Conservation (phyloP, 2,113 vertebrate genomes). For the Cryptotis parvus region DNA sequence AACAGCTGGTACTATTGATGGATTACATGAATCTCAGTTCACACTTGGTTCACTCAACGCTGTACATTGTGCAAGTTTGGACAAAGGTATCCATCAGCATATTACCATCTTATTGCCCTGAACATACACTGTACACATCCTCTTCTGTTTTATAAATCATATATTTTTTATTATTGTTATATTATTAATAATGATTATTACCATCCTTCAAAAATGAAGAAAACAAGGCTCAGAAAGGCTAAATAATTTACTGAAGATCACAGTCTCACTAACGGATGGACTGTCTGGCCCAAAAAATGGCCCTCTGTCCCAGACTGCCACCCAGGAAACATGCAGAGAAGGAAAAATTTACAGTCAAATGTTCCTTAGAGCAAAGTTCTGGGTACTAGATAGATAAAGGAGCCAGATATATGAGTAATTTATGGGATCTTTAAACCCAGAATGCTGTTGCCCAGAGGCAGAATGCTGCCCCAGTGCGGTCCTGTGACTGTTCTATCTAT, state of each 20-base stretch:
- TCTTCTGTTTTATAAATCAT: slow-evolving; percentile 33
- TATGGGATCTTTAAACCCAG: too few species aligned
- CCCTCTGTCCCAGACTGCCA: not conserved
- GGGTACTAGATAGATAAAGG: too few species aligned
- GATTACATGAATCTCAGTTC: too few species aligned
- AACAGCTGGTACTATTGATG: not conserved
- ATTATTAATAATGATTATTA: not conserved
- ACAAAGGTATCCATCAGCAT: not conserved
- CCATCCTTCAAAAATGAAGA: not conserved
- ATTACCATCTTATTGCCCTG: not conserved
- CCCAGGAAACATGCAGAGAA: not conserved
- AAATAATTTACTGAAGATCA: not conserved
- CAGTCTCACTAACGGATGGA: not conserved
- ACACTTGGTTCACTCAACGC: not conserved
- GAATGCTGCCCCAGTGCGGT: too few species aligned
- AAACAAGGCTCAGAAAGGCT: not conserved
- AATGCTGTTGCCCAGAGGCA: too few species aligned
- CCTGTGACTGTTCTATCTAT: too few species aligned
- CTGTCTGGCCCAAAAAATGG: not conserved
- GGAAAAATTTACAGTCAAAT: not conserved
- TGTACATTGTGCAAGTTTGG: not conserved
- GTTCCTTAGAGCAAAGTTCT: not conserved
- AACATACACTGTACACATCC: not conserved
- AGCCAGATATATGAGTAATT: too few species aligned
- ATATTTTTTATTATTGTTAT: too few species aligned